A percentile compares a stretch with the other conserved stretches of the same genome.
These are phyloP conservation scores for Drosophila neocordata DNA, from an alignment of 1,140 invertebrate genomes.

Conservation along the genomic window DNA sequence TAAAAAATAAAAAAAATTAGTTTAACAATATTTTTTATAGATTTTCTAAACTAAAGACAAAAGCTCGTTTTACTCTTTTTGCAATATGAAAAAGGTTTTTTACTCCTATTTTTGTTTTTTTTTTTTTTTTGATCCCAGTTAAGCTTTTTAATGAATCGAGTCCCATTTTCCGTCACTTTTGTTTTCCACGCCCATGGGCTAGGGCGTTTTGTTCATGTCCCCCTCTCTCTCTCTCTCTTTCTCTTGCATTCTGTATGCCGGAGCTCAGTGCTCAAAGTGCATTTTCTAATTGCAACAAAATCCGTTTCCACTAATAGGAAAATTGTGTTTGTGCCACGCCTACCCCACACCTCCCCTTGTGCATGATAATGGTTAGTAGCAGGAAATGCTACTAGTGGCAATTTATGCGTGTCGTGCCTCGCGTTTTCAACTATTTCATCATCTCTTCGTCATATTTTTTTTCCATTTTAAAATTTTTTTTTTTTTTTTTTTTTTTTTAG, in stretches of 20 bases:
- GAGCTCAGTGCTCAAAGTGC: constrained; percentile 46
- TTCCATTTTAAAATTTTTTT: neutral
- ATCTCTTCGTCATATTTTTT: neutral
- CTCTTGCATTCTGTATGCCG: neutral
- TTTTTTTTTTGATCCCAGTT: too few species aligned
- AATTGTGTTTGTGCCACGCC: constrained; percentile 66
- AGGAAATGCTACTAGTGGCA: constrained; percentile 31
- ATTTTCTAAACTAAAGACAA: too few species aligned
- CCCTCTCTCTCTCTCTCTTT: neutral
- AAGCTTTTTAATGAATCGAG: too few species aligned
- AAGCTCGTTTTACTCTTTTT: too few species aligned
- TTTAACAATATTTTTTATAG: too few species aligned
- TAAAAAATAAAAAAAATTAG: too few species aligned
- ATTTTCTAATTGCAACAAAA: constrained; percentile 80
- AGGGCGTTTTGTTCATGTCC: constrained; percentile 11
- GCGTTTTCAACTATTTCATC: constrained; percentile 30
- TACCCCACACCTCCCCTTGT: neutral
- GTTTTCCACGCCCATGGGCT: constrained; percentile 10
- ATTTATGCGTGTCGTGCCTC: constrained; percentile 59
- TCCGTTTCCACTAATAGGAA: constrained; percentile 69
- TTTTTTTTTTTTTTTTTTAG: neutral
- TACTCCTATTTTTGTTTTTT: too few species aligned
- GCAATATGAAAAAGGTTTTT: too few species aligned
- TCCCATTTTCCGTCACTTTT: neutral
- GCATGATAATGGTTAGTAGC: neutral